These are phyloP conservation scores for Stenolophus ochropezus DNA, from an alignment of 2,888 invertebrate species.

Conservation along the genomic window DNA sequence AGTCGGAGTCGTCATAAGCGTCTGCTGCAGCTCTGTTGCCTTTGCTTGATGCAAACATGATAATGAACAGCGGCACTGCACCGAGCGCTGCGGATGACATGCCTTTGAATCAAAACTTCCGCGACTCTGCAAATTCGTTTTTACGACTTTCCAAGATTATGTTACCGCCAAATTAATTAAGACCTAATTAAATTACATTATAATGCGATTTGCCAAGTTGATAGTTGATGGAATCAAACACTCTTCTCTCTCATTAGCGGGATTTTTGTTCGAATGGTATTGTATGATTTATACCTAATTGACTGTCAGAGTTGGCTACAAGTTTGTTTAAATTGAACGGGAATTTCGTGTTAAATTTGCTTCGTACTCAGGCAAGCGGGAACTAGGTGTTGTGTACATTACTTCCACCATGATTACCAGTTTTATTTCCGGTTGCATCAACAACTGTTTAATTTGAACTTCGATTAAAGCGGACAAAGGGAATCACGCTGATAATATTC, in stretches of 20 bases:
- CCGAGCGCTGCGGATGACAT: slow-evolving; percentile 10
- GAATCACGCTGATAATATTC: slow-evolving; percentile 26
- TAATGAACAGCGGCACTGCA: slow-evolving; percentile 13
- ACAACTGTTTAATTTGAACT: slow-evolving; percentile 46
- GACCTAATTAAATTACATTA: slow-evolving; percentile 36
- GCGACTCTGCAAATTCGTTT: slow-evolving; percentile 16
- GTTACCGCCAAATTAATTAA: slow-evolving; percentile 41
- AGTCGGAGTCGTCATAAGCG: slow-evolving; percentile 24
- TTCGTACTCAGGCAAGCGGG: slow-evolving; percentile 2
- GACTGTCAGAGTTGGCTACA: slow-evolving; percentile 45
- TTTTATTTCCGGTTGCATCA: slow-evolving; percentile 48
- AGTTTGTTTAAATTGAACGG: slow-evolving; percentile 43
- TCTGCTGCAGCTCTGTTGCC: neutral
- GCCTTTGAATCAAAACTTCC: slow-evolving; percentile 44
- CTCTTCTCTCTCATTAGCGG: neutral
- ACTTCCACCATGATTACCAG: slow-evolving; percentile 32
- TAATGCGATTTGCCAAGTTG: slow-evolving; percentile 32
- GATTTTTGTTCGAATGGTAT: slow-evolving; percentile 20
- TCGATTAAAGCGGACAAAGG: slow-evolving; percentile 30
- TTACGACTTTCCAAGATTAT: slow-evolving; percentile 43
- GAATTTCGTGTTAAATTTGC: slow-evolving; percentile 34
- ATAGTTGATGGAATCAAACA: slow-evolving; percentile 18
- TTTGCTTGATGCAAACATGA: slow-evolving; percentile 25
- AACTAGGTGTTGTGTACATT: slow-evolving; percentile 40
- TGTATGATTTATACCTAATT: slow-evolving; percentile 46